Percentiles rank a stretch among this genome's conserved stretches.
phyloP scores from a whole-genome alignment of 2,888 invertebrate genomes.

The Homarus gammarus region DNA sequence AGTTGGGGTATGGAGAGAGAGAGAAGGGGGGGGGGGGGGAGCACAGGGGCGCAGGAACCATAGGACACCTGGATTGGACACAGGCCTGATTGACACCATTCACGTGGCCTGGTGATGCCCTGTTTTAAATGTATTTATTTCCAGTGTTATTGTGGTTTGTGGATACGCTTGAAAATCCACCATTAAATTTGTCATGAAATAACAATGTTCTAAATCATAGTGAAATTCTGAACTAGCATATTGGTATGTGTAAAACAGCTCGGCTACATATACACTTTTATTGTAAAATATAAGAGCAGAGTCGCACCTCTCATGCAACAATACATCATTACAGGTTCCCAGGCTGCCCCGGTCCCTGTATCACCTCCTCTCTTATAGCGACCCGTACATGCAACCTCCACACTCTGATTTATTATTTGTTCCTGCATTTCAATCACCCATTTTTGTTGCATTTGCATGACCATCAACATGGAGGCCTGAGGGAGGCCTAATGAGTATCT shows the following conservation, averaged over 20 bases:
- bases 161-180: slow-evolving; percentile 38
- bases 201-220: neutral
- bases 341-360: neutral
- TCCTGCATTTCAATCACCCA: neutral
- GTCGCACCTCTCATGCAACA: slow-evolving; percentile 1
- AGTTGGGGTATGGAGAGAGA: slow-evolving; percentile 1
- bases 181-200: slow-evolving; percentile 39
- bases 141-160: slow-evolving; percentile 28
- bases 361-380: neutral
- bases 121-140: slow-evolving; percentile 44
- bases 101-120: slow-evolving; percentile 5
- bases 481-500: too few species aligned
- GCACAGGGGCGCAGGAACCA: slow-evolving; percentile 11
- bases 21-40: slow-evolving; percentile 23
- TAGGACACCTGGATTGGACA: slow-evolving; percentile 45
- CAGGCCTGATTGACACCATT: slow-evolving; percentile 57
- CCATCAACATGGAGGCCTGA: too few species aligned
- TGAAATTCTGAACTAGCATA: neutral
- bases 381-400: neutral
- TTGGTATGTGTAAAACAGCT: neutral
- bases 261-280: neutral
- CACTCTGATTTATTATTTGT: neutral
- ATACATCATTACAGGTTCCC: slow-evolving; percentile 32
- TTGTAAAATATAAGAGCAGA: neutral
- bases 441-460: neutral